Base-by-base conservation (phyloP, 2,113 vertebrate genomes). In the Paradoxurus hermaphroditus region DNA sequence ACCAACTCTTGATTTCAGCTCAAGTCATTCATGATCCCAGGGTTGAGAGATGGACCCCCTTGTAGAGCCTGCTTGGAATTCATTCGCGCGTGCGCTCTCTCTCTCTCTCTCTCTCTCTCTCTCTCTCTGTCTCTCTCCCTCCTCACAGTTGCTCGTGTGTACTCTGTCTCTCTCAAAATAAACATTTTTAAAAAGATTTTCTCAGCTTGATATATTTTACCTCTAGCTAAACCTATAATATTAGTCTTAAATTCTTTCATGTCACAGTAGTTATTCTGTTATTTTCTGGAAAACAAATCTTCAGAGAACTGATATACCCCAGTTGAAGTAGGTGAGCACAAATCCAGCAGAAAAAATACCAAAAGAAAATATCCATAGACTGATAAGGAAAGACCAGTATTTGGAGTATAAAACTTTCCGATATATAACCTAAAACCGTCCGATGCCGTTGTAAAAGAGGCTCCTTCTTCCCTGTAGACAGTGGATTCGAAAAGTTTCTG, bases 211-310 rank as follows among this genome's bases (percentile, higher is more conserved):
- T 70, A n/a, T 67, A 39, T 83, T 63, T 79, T 56, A 75, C 29
- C 13, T 85, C 79, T 79, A 86, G 14, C 9, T 78, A 86, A 91
- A 36, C 31, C 31, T 87, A 4, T 65, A 65, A 83, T 81, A 81
- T 68, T 94, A 85, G 15, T 90, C 95, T 84, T 73, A 79, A 56
- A 39, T 73, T 95, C 12, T 86, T 5, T 94, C 46, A 51, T 92
- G 34, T 79, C n/a, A 91, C 18, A 83, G 8, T 56, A 90, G 95
- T 97, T 86, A 96, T 87, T 89, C 36, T 83, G 36, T 92, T 83
- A 86, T 77, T 93, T 93, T 94, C 34, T 87, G 46, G 62, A 62
- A 94, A 78, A 31, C 7, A 41, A 94, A 79, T 75, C 63, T 72
- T 96, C 34, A 82, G 49, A 95, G 65, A n/a, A 87, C 46, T 67